Evolutionary conservation across 2,797 vertebrate genomes (phyloP).

Genomic region (Gouania willdenowi): DNA sequence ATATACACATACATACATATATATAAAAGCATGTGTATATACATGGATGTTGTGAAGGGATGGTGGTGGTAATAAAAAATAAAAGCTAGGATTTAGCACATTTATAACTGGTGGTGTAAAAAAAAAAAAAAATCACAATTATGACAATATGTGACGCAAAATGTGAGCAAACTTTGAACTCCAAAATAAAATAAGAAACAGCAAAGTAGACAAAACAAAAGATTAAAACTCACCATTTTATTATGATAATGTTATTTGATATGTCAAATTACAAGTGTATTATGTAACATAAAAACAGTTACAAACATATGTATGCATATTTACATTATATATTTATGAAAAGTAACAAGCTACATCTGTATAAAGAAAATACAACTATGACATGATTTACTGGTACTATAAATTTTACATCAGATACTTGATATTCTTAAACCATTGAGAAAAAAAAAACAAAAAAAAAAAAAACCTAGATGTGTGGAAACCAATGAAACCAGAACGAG

Average conservation of each 20-base stretch:
- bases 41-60: too few relatives aligned
- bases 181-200: too few relatives aligned
- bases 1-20: too few relatives aligned
- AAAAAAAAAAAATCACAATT: too few relatives aligned
- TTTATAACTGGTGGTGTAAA: too few relatives aligned
- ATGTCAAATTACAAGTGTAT: constrained; percentile 91
- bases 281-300: constrained; percentile 92
- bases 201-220: constrained; percentile 41
- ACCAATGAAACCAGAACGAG: constrained; percentile 79
- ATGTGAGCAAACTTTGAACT: too few relatives aligned
- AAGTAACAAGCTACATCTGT: constrained; percentile 87
- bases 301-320: constrained; percentile 94
- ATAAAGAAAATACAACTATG: constrained; percentile 88
- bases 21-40: too few relatives aligned
- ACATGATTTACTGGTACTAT: constrained; percentile 88
- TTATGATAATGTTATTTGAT: constrained; percentile 90
- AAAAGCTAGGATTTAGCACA: too few relatives aligned
- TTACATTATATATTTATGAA: constrained; percentile 94
- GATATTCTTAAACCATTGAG: constrained; percentile 78
- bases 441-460: constrained; percentile 73
- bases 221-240: constrained; percentile 88
- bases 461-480: constrained; percentile 77
- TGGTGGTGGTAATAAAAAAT: too few relatives aligned
- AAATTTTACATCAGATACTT: constrained; percentile 87
- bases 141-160: too few relatives aligned